Conservation (phyloP, 2,797 vertebrate species). For the Anisognathus igniventris region DNA sequence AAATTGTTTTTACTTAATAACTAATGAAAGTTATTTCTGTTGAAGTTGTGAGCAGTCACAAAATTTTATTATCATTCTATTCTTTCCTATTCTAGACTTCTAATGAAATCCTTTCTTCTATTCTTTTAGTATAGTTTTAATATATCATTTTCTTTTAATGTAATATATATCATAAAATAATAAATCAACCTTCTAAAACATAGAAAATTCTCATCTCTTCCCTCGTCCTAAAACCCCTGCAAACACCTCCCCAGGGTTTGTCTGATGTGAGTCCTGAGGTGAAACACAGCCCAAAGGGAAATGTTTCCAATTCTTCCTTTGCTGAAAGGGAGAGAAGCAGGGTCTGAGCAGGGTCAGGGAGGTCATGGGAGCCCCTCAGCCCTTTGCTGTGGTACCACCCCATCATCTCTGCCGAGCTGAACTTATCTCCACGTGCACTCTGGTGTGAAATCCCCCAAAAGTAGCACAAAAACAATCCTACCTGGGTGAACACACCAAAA, state of each 20-base stretch:
- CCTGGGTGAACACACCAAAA: fast-evolving
- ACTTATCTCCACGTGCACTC: fast-evolving
- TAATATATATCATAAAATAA: no score
- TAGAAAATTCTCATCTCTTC: no score
- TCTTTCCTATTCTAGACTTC: no score
- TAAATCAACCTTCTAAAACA: no score
- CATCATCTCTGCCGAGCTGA: background rate
- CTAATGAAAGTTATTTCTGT: no score
- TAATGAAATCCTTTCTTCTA: no score
- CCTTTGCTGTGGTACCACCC: background rate
- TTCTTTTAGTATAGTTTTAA: no score
- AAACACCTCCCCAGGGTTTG: background rate
- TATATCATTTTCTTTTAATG: no score
- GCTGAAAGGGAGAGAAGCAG: background rate
- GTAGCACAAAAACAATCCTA: background rate
- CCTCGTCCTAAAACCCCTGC: no score
- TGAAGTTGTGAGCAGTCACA: no score
- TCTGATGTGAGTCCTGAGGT: background rate
- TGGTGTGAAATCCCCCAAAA: background rate
- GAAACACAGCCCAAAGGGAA: background rate
- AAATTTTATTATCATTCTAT: no score
- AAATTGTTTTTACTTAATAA: no score
- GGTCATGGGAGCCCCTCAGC: background rate
- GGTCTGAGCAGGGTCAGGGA: background rate
- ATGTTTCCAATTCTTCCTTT: background rate